These are phyloP conservation scores for Drosophila pallidifrons DNA, from an alignment of 1,140 invertebrate genomes.

Conservation along the genomic window DNA sequence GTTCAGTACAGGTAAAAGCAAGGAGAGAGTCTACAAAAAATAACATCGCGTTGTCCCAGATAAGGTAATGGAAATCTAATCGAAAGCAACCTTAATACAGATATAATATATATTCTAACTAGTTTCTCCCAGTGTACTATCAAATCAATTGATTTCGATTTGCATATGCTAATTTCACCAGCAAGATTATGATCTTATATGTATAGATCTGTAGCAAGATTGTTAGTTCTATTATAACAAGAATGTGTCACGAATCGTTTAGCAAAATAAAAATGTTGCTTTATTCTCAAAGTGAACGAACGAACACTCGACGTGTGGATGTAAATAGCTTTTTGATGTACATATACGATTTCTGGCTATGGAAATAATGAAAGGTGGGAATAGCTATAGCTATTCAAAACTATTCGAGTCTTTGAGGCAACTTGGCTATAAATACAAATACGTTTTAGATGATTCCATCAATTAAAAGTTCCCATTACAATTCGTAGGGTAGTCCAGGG, in stretches of 20 bases:
- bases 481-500: not conserved
- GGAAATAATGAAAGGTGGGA: constrained; percentile 38
- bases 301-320: constrained; percentile 25
- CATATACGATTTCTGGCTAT: constrained; percentile 24
- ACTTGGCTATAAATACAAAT: constrained; percentile 8
- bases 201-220: constrained; percentile 20
- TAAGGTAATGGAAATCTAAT: constrained; percentile 9
- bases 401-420: not conserved
- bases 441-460: constrained; percentile 2
- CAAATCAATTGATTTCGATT: constrained; percentile 57
- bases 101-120: not conserved
- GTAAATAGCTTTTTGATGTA: constrained; percentile 42
- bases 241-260: constrained; percentile 24
- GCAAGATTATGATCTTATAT: not conserved
- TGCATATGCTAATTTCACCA: constrained; percentile 9
- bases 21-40: too few species aligned
- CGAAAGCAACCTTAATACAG: not conserved
- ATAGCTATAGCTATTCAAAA: not conserved
- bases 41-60: constrained; percentile 1
- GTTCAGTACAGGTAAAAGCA: constrained; percentile 21
- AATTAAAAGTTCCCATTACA: constrained; percentile 4
- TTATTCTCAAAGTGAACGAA: constrained; percentile 20
- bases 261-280: constrained; percentile 19
- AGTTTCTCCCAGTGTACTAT: constrained; percentile 29
- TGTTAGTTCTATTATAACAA: constrained; percentile 17